phyloP scores from a whole-genome alignment of 2,888 invertebrate genomes.

The Ormyrus pomaceus region DNA sequence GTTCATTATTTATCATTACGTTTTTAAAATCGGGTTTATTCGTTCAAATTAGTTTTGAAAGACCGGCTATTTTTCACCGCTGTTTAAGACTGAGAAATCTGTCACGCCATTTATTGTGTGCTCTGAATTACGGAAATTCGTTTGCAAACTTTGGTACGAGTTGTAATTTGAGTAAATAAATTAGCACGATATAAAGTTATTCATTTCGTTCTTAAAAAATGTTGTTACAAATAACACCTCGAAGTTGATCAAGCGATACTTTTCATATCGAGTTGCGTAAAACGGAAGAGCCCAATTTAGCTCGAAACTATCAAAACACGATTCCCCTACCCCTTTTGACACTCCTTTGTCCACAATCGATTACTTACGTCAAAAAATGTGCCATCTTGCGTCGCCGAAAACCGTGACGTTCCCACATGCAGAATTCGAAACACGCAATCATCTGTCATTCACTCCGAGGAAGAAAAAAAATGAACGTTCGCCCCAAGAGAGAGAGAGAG shows the following conservation, averaged over 20 bases:
- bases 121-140: too few species aligned
- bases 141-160: too few species aligned
- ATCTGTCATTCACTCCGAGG: constrained; percentile 70
- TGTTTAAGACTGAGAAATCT: too few species aligned
- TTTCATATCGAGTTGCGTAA: too few species aligned
- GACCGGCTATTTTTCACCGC: too few species aligned
- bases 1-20: neutral
- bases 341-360: constrained; percentile 28
- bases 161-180: too few species aligned
- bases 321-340: neutral
- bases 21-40: too few species aligned
- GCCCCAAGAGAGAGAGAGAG: neutral
- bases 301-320: constrained; percentile 12
- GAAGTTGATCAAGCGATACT: neutral
- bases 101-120: too few species aligned
- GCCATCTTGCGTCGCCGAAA: constrained; percentile 29
- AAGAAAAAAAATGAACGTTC: neutral
- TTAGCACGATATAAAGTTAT: too few species aligned
- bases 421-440: constrained; percentile 67
- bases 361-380: constrained; percentile 36
- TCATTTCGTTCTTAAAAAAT: too few species aligned
- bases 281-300: constrained; percentile 5
- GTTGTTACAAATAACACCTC: neutral
- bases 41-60: too few species aligned
- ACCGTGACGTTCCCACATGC: constrained; percentile 62